These are phyloP conservation scores for Polydrusus tereticollis DNA, from an alignment of 2,888 invertebrate genomes.

Conservation along the genomic window DNA sequence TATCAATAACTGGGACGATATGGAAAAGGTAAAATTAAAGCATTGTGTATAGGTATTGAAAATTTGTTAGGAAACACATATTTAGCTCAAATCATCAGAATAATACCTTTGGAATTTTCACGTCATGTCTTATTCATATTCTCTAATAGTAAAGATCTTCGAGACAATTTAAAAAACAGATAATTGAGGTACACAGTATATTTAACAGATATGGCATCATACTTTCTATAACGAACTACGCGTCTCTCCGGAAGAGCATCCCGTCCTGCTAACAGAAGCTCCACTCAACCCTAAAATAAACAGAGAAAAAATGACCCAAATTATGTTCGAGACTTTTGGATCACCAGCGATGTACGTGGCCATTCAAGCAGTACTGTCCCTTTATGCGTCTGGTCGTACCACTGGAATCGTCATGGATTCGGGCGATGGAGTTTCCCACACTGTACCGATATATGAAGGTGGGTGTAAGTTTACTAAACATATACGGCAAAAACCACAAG, in stretches of 20 bases:
- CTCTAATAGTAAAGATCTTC: no score
- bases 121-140: no score
- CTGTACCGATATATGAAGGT: conserved; percentile 82
- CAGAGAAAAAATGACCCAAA: conserved; percentile 84
- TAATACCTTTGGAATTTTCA: no score
- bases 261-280: conserved; percentile 83
- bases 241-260: conserved; percentile 86
- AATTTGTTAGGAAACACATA: no score
- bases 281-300: conserved; percentile 85
- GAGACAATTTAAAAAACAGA: neutral
- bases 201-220: conserved; percentile 79
- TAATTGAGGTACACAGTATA: neutral
- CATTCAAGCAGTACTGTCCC: conserved; percentile 80
- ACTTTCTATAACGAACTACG: conserved; percentile 86
- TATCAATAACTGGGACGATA: conserved; percentile 87
- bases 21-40: conserved; percentile 82
- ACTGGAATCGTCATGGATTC: conserved; percentile 82
- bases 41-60: no score
- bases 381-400: conserved; percentile 81
- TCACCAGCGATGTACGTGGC: conserved; percentile 78
- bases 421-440: conserved; percentile 81
- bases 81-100: no score
- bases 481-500: no score
- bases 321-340: conserved; percentile 74
- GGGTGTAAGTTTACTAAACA: no score